These are phyloP conservation scores for Megaceryle maxima DNA, from an alignment of 2,113 vertebrate genomes.

Conservation along the genomic window DNA sequence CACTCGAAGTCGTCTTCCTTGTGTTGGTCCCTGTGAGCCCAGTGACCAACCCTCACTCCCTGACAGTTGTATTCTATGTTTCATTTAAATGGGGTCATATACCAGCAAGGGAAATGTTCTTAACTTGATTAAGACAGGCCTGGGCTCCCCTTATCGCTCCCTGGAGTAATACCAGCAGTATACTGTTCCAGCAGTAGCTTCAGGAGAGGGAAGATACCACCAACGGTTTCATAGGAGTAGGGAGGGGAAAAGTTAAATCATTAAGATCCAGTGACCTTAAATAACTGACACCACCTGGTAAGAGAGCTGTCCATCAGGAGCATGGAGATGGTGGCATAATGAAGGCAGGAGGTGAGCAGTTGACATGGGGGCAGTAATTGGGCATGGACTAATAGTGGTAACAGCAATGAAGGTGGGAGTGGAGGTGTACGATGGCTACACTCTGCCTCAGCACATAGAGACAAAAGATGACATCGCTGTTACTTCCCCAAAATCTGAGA, in stretches of 20 bases:
- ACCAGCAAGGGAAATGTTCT: not conserved
- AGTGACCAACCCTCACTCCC: not conserved
- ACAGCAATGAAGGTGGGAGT: not conserved
- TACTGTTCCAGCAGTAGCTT: not conserved
- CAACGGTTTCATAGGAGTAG: not conserved
- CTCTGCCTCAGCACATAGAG: not conserved
- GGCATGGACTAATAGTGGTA: not conserved
- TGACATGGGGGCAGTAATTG: not conserved
- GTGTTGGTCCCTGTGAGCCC: fast-evolving
- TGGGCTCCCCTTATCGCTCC: fast-evolving
- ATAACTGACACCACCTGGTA: not conserved
- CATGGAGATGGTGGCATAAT: not conserved
- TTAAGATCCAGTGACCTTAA: not conserved
- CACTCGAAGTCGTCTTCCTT: fast-evolving
- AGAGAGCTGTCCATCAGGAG: not conserved
- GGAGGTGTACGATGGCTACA: fast-evolving
- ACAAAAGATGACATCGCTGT: not conserved
- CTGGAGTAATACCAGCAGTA: not conserved
- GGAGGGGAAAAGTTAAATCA: not conserved
- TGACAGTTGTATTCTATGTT: not conserved
- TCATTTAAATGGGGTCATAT: not conserved
- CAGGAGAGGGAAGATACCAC: fast-evolving
- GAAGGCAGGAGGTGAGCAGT: not conserved
- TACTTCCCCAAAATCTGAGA: not conserved
- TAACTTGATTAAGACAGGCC: not conserved